Evolutionary conservation across 1,140 invertebrate genomes (phyloP).

Genomic region (Oryctes rhinoceros): DNA sequence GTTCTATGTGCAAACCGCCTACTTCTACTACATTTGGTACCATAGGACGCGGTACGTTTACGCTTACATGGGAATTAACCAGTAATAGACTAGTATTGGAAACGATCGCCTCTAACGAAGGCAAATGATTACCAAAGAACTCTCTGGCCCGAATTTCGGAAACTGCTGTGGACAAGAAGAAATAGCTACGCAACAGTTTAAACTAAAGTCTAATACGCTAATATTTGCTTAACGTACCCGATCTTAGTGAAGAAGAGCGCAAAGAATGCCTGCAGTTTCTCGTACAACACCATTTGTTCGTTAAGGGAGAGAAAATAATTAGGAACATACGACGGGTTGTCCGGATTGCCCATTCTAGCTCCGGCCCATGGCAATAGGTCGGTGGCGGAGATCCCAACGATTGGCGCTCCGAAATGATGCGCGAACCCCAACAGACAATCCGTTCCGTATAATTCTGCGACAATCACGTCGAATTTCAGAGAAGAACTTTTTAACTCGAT

Average conservation of each 20-base stretch:
- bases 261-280: slow-evolving; percentile 58
- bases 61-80: slow-evolving; percentile 68
- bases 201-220: too few species aligned
- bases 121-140: slow-evolving; percentile 66
- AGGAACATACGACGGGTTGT: slow-evolving; percentile 56
- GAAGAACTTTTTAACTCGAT: slow-evolving; percentile 4
- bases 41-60: slow-evolving; percentile 66
- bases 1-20: slow-evolving; percentile 69
- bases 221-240: neutral
- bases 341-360: slow-evolving; percentile 57
- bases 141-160: slow-evolving; percentile 60
- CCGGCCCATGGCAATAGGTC: slow-evolving; percentile 69
- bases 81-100: slow-evolving; percentile 68
- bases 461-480: slow-evolving; percentile 17
- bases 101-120: slow-evolving; percentile 66
- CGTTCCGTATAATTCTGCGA: slow-evolving; percentile 33
- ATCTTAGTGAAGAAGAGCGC: slow-evolving; percentile 22
- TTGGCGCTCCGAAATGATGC: slow-evolving; percentile 29
- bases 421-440: slow-evolving; percentile 39
- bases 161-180: slow-evolving; percentile 61
- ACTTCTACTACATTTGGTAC: slow-evolving; percentile 70
- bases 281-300: slow-evolving; percentile 66
- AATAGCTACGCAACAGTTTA: slow-evolving; percentile 32
- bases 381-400: slow-evolving; percentile 56
- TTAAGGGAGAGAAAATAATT: slow-evolving; percentile 57